Percentiles rank a stretch among this genome's conserved stretches.
phyloP scores from a whole-genome alignment of 1,140 invertebrate species.

The Diuraphis noxia region DNA sequence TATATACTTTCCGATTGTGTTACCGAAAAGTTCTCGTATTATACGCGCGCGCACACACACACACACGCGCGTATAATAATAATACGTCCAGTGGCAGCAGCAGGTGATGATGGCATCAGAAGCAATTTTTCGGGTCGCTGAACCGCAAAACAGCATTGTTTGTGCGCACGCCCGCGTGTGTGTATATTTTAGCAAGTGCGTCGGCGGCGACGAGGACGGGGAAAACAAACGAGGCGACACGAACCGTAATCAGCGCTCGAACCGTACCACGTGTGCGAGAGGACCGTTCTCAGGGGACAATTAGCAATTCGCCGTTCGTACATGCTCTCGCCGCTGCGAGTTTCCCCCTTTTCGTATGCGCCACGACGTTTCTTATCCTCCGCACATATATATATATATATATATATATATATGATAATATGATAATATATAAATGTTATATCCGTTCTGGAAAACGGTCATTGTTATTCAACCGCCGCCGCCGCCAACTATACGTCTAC shows the following conservation, averaged over 20 bases:
- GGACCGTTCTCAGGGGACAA: slow-evolving; percentile 34
- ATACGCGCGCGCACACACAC: neutral
- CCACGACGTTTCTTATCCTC: neutral
- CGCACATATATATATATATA: no score
- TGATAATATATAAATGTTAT: neutral
- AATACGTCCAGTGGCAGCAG: neutral
- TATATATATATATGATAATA: neutral
- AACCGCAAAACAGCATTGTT: slow-evolving; percentile 52
- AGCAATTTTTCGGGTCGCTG: slow-evolving; percentile 53
- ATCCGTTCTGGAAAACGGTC: slow-evolving; percentile 15
- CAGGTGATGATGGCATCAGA: slow-evolving; percentile 37
- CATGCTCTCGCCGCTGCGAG: neutral
- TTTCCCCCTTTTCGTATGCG: neutral
- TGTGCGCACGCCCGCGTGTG: neutral
- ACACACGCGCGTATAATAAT: neutral
- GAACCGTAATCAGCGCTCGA: slow-evolving; percentile 41
- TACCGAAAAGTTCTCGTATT: slow-evolving; percentile 36
- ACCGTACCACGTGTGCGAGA: neutral
- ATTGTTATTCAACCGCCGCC: slow-evolving; percentile 33
- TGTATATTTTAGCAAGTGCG: slow-evolving; percentile 33
- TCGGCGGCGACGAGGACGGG: neutral
- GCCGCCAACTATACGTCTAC: no score
- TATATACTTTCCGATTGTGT: slow-evolving; percentile 49
- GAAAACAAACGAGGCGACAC: slow-evolving; percentile 43
- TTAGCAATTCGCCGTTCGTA: slow-evolving; percentile 42